Percentiles rank a stretch among this genome's conserved stretches.
Evolutionary conservation across 2,888 invertebrate genomes (phyloP).

Genomic region (Mythimna pallens): DNA sequence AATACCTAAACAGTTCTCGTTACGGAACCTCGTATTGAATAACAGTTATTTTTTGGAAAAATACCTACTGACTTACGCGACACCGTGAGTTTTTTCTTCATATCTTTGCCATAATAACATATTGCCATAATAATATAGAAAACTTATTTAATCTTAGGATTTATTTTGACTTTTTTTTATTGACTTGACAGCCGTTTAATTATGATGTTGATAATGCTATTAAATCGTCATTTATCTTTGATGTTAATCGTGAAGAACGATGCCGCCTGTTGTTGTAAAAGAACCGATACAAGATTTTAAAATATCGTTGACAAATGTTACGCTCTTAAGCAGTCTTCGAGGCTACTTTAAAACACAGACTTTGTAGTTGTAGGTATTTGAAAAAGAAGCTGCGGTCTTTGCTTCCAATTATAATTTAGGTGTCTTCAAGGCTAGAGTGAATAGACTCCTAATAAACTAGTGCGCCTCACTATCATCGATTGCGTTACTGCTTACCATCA

Average conservation of each 20-base stretch:
- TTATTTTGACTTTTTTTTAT: neutral
- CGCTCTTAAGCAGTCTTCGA: too few species aligned
- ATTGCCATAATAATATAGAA: neutral
- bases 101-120: neutral
- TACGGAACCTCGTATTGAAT: neutral
- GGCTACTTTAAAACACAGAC: too few species aligned
- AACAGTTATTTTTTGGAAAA: neutral
- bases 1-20: neutral
- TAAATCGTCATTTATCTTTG: neutral
- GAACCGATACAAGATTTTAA: too few species aligned
- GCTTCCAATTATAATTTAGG: too few species aligned
- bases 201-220: neutral
- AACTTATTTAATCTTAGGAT: constrained; percentile 11
- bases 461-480: too few species aligned
- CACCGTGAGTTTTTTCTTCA: neutral
- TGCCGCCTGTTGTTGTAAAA: neutral
- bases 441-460: too few species aligned
- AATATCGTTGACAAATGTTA: neutral
- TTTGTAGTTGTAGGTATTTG: too few species aligned
- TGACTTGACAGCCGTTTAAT: neutral
- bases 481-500: too few species aligned
- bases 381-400: too few species aligned
- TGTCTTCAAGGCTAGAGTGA: too few species aligned
- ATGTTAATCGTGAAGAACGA: constrained; percentile 3
- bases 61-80: too few species aligned